Percentiles rank a stretch among this genome's conserved stretches.
phyloP scores from a whole-genome alignment of 2,113 vertebrate genomes.

The Cygnus buccinator region DNA sequence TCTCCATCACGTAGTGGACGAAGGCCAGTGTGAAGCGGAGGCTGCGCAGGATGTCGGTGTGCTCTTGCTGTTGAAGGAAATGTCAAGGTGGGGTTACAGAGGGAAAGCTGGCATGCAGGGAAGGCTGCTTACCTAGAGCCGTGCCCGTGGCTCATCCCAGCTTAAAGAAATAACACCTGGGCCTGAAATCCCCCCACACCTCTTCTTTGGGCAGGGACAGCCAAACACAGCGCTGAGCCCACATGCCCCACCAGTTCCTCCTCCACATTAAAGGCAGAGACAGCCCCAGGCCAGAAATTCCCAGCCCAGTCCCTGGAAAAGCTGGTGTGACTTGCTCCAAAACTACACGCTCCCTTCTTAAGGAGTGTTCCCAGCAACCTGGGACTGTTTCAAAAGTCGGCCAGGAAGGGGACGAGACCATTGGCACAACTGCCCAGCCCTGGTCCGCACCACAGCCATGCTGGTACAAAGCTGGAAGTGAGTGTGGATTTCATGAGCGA shows the following conservation, averaged over 20 bases:
- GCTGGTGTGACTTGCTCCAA: background rate
- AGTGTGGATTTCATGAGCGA: background rate
- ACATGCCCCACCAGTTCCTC: background rate
- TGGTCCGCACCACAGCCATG: background rate
- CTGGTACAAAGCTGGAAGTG: background rate
- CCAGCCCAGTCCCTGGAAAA: background rate
- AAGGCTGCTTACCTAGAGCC: background rate
- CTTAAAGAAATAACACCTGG: background rate
- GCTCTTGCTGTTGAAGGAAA: slow-evolving; percentile 81
- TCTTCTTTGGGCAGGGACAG: background rate
- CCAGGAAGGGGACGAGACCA: background rate
- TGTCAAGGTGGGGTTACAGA: background rate
- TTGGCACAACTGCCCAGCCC: background rate
- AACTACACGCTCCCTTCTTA: background rate
- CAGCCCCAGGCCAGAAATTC: background rate
- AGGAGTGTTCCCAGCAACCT: background rate
- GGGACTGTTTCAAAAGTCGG: background rate
- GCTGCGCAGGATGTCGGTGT: slow-evolving; percentile 87
- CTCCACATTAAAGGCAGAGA: background rate
- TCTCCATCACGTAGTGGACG: slow-evolving; percentile 89
- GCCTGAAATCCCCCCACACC: background rate
- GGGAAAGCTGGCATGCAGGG: background rate
- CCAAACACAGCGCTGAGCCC: background rate
- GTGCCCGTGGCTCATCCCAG: background rate
- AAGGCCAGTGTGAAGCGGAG: slow-evolving; percentile 91